phyloP scores from a whole-genome alignment of 2,797 vertebrate genomes.

The Tragopan temminckii region DNA sequence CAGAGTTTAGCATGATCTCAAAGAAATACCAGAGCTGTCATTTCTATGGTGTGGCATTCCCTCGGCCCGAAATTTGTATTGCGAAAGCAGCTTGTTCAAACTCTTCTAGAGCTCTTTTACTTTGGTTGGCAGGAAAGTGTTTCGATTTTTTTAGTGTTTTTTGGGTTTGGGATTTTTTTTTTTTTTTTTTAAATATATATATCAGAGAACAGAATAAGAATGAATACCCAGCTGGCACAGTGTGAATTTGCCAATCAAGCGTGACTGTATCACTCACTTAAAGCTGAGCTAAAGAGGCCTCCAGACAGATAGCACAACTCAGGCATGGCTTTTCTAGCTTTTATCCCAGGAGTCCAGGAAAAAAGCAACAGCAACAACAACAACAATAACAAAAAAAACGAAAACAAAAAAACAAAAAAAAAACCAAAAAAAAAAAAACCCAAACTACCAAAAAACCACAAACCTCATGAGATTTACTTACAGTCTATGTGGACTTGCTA shows the following conservation, averaged over 20 bases:
- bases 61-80: background rate
- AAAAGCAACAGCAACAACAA: background rate
- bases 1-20: constrained; percentile 21
- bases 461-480: background rate
- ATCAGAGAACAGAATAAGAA: constrained; percentile 52
- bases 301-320: constrained; percentile 19
- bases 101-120: constrained; percentile 18
- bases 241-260: constrained; percentile 60
- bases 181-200: constrained; percentile 10
- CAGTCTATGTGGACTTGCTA: background rate
- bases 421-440: background rate
- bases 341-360: background rate
- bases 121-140: constrained; percentile 15
- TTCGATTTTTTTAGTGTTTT: fast-evolving
- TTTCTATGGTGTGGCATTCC: background rate
- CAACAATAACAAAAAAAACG: background rate
- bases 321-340: background rate
- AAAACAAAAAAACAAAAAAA: background rate
- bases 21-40: constrained; percentile 16
- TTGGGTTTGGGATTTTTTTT: background rate
- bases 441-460: background rate
- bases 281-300: constrained; percentile 27
- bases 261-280: constrained; percentile 35
- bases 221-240: constrained; percentile 53
- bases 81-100: constrained; percentile 21